Base-by-base conservation (phyloP, 2,113 vertebrate species). In the Calidris pygmaea region DNA sequence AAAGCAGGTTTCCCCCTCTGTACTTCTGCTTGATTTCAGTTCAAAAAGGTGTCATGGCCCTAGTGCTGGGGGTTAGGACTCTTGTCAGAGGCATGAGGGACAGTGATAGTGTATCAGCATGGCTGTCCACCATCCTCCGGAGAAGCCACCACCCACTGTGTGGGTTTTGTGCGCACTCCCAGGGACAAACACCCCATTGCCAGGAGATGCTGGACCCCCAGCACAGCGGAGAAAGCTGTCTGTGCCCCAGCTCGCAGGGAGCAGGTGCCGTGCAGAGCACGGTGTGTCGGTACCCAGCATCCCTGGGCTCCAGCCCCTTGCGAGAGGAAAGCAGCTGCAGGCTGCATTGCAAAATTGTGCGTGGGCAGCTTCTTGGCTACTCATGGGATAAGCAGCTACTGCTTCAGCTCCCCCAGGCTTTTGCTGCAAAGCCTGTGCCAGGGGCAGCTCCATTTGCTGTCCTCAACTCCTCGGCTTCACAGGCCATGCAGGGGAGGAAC, bases 311-410 rank as follows among this genome's bases (percentile, higher is more conserved):
- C 2, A 0, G 45, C 39, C 27, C 55, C 13, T 43, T n/a, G 45
- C 7, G 7, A 70, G 41, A 93, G 68, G 34, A 91, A 87, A 87
- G 95, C 86, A 92, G 93, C 95, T 94, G 75, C 74, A 76, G 82
- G 84, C 77, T 91, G 74, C 82, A 63, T 89, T 91, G 91, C 95
- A 96, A 93, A 94, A 90, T 59, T 8, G 20, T 58, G 89, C 3
- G 53, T 96, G 81, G 91, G 94, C 86, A 95, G 93, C 55, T 91
- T 87, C 89, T 95, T 93, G 92, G 95, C 86, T 90, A 43, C 86
- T 95, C 80, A 52, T 45, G 83, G 87, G 78, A 95, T 87, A 89
- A 89, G 82, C 80, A 95, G 89, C 94, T 92, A 93, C 94, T 75
- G 92, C 95, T 92, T 89, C 83, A 85, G 65, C 75, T 96, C 89